Evolutionary conservation across 1,140 invertebrate species (phyloP).

Genomic region (Drosophila teissieri): DNA sequence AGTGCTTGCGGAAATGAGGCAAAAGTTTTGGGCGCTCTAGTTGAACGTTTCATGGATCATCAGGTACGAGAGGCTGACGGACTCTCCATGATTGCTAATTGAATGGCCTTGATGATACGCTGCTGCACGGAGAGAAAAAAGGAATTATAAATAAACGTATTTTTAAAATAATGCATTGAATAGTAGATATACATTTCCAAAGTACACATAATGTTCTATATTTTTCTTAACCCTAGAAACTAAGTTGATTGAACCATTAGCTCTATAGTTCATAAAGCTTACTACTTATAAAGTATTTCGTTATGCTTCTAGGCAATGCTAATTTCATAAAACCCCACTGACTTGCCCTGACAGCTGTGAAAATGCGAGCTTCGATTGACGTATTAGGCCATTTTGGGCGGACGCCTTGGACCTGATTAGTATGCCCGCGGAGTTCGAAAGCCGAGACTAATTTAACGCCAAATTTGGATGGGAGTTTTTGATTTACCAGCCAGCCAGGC

Average conservation of each 20-base stretch:
- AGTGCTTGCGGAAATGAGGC: conserved; percentile 18
- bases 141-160: too few relatives aligned
- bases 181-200: too few relatives aligned
- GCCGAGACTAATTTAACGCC: conserved; percentile 64
- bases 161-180: too few relatives aligned
- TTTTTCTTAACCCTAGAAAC: too few relatives aligned
- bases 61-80: conserved; percentile 9
- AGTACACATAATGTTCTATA: too few relatives aligned
- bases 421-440: conserved; percentile 12
- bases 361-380: conserved; percentile 37
- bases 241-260: too few relatives aligned
- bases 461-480: conserved; percentile 54
- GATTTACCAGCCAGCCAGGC: conserved; percentile 22
- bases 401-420: conserved; percentile 15
- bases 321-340: background rate
- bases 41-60: conserved; percentile 25
- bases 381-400: conserved; percentile 39
- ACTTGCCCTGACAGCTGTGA: conserved; percentile 18
- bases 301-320: background rate
- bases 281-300: background rate
- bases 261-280: background rate
- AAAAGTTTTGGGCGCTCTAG: background rate
- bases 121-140: too few relatives aligned
- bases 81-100: conserved; percentile 21
- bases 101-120: conserved; percentile 7